Evolutionary conservation across 1,140 invertebrate genomes (phyloP).

Genomic region (Orussus abietinus): DNA sequence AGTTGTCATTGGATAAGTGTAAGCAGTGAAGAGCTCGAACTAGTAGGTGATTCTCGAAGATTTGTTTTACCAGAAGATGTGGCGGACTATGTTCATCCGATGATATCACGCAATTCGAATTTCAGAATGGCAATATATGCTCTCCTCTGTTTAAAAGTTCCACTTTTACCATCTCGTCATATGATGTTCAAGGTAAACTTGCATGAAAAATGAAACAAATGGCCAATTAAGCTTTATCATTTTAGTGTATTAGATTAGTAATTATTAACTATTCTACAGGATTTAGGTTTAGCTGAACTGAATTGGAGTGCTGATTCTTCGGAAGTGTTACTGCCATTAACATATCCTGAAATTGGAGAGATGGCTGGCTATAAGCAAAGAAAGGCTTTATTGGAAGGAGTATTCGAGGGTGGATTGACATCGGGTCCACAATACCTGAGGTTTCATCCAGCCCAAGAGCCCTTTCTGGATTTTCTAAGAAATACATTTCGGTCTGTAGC

Average conservation of each 20-base stretch:
- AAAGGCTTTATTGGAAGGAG: conserved; percentile 43
- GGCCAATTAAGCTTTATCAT: background rate
- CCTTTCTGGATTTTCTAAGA: conserved; percentile 57
- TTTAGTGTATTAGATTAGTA: background rate
- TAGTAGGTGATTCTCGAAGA: conserved; percentile 58
- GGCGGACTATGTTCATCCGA: conserved; percentile 61
- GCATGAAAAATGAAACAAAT: conserved; percentile 4
- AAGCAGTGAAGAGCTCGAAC: conserved; percentile 37
- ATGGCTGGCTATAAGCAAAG: conserved; percentile 35
- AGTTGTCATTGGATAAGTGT: conserved; percentile 60
- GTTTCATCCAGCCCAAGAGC: conserved; percentile 58
- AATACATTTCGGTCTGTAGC: conserved; percentile 38
- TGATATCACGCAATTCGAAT: conserved; percentile 54
- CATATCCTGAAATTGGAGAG: conserved; percentile 44
- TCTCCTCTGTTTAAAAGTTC: conserved; percentile 60
- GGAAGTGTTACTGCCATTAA: conserved; percentile 53
- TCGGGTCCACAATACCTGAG: conserved; percentile 60
- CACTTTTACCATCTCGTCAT: conserved; percentile 55
- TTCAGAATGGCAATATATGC: conserved; percentile 55
- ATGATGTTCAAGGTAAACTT: conserved; percentile 30
- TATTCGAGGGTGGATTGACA: conserved; percentile 48
- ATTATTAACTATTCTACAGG: conserved; percentile 27
- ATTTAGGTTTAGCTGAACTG: conserved; percentile 49
- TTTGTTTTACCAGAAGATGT: conserved; percentile 62
- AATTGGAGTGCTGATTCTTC: conserved; percentile 55